Conservation (phyloP, 2,888 invertebrate species). For the Drosophila heteroneura region DNA sequence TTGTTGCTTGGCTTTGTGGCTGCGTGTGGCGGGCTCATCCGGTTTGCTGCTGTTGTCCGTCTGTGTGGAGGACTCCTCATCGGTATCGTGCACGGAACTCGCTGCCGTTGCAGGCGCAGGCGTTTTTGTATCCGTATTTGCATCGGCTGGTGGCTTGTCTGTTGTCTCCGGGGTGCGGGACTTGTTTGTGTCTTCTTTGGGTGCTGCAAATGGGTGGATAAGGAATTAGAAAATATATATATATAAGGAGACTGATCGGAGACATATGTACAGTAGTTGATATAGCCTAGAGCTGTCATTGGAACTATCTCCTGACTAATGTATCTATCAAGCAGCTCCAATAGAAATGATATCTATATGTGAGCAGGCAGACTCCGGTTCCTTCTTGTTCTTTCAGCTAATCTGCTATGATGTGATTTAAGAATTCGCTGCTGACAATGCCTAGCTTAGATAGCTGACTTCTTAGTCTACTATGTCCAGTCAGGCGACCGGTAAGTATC, state of each 20-base stretch:
- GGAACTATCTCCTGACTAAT: not conserved
- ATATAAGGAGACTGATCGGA: not conserved
- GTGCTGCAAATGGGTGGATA: constrained; percentile 12
- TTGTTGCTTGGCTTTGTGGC: constrained; percentile 30
- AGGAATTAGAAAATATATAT: not conserved
- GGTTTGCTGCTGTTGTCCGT: constrained; percentile 77
- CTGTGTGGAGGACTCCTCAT: constrained; percentile 76
- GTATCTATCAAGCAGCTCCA: not conserved
- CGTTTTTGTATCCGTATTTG: constrained; percentile 21
- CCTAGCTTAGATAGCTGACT: not conserved
- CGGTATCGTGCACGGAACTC: constrained; percentile 73
- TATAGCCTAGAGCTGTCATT: not conserved
- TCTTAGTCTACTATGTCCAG: not conserved
- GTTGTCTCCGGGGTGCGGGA: constrained; percentile 4
- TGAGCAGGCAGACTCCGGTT: not conserved
- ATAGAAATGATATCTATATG: not conserved
- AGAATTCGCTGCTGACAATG: no score
- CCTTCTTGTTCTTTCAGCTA: no score
- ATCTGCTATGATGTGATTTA: no score
- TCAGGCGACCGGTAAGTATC: not conserved
- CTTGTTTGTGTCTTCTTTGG: constrained; percentile 29
- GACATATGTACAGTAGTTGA: not conserved
- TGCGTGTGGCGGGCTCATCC: constrained; percentile 58
- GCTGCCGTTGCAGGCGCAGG: constrained; percentile 31
- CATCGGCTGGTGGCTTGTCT: constrained; percentile 26